Percentiles rank a stretch among this genome's conserved stretches.
Evolutionary conservation across 2,113 vertebrate species (phyloP).

Genomic region (Nycticryphes semicollaris): DNA sequence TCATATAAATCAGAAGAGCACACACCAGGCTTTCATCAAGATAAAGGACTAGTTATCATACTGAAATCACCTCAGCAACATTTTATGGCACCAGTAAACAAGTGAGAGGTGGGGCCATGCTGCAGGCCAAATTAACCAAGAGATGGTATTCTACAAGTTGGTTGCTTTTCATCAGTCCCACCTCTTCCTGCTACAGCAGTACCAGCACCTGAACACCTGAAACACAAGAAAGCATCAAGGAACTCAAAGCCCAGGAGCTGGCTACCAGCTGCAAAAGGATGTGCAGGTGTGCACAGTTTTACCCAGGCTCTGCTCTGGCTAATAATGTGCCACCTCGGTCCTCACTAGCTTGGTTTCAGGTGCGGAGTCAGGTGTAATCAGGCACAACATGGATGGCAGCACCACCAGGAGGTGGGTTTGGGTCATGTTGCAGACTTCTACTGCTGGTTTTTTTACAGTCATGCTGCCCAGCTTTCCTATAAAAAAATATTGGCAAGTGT

Average conservation of each 20-base stretch:
- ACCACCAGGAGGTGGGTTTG: neutral
- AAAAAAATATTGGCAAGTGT: rapidly evolving
- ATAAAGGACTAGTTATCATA: neutral
- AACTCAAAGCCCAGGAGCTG: rapidly evolving
- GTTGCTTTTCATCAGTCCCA: neutral
- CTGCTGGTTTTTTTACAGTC: neutral
- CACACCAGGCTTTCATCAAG: neutral
- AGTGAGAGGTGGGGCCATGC: neutral
- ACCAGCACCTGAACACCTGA: neutral
- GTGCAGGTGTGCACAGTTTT: neutral
- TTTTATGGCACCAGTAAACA: neutral
- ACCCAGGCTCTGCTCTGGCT: neutral
- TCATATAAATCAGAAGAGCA: neutral
- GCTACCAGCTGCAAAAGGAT: neutral
- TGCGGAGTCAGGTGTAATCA: neutral
- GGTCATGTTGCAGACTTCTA: rapidly evolving
- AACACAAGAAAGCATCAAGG: neutral
- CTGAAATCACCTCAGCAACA: neutral
- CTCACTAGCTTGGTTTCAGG: neutral
- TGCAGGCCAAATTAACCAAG: neutral
- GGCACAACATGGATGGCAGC: neutral
- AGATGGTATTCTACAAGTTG: neutral
- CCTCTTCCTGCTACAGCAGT: neutral
- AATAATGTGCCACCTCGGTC: rapidly evolving
- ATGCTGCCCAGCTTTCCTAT: neutral